These are phyloP conservation scores for Portevinia maculata DNA, from an alignment of 2,888 invertebrate genomes.

Conservation along the genomic window DNA sequence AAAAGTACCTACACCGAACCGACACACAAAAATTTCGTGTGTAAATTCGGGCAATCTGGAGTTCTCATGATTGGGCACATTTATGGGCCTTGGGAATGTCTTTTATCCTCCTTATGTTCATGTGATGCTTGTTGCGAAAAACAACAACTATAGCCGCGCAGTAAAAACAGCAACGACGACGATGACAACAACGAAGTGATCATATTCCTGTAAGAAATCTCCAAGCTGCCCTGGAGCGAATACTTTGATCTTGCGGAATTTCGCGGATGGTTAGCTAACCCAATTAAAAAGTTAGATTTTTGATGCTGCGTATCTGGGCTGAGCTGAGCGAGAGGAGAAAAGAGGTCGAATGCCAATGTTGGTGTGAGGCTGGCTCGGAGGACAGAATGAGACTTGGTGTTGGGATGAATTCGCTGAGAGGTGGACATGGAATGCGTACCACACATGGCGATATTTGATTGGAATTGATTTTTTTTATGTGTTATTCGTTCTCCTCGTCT, in stretches of 20 bases:
- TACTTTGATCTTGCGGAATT: conserved; percentile 76
- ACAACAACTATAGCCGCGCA: conserved; percentile 1
- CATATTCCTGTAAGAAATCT: conserved; percentile 74
- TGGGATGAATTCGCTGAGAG: conserved; percentile 67
- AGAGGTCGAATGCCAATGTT: conserved; percentile 40
- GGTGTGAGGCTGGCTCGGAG: conserved; percentile 61
- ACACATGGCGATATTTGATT: conserved; percentile 73
- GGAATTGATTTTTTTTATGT: conserved; percentile 55
- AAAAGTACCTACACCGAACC: conserved; percentile 33
- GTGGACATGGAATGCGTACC: conserved; percentile 71
- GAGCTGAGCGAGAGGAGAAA: conserved; percentile 13
- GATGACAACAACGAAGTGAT: conserved; percentile 69
- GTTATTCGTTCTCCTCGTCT: background rate
- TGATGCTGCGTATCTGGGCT: conserved; percentile 56
- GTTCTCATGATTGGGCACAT: conserved; percentile 72
- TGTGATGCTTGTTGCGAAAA: conserved; percentile 40
- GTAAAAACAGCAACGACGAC: conserved; percentile 13
- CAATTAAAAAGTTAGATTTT: conserved; percentile 76
- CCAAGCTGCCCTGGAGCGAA: conserved; percentile 71
- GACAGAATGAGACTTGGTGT: conserved; percentile 56
- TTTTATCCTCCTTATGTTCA: conserved; percentile 52
- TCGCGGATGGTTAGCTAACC: conserved; percentile 77
- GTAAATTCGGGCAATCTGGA: conserved; percentile 69
- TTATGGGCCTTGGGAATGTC: conserved; percentile 71
- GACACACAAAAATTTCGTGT: conserved; percentile 68